Base-by-base conservation (phyloP, 1,140 invertebrate species). In the Drusus annulatus region DNA sequence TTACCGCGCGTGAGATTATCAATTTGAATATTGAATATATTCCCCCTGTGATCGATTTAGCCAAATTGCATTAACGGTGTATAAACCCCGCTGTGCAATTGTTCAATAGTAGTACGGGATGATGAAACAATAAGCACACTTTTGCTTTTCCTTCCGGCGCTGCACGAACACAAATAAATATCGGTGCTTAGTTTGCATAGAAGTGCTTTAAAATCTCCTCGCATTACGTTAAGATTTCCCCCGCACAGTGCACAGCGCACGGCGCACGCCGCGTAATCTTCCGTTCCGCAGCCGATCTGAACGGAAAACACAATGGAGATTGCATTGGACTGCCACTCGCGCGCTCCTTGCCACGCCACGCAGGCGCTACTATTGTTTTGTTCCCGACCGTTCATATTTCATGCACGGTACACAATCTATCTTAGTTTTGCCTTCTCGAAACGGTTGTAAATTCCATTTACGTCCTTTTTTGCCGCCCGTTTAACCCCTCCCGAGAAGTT, bases 401-500 rank as follows among this genome's bases (percentile, higher is more conserved):
- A 80, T 83, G 79, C 79, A 83, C 81, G 79, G 79, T 76, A 78
- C 76, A 76, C 76, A 76, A 83, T 83, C 81, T 80, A 80, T 83
- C 81, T 83, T 80, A 76, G 81, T 83, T 83, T 63, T 83, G 62
- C 81, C 76, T 80, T 76, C 76, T 80, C 62, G 81, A 80, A 80
- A 71, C 76, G 81, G 79, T 83, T 83, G 81, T 83, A 83, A 83
- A 83, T 83, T 83, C 79, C 81, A 78, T 83, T 83, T 83, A 80
- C 80, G 81, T 83, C 81, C 79, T 80, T 78, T 79, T 82, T 83
- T 82, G 58, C 68, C 77, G 15, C 56, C 21, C 2, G 58, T 76
- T 65, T 31, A 74, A 75, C 52, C 71, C 73, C 62, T 58, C 73
- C 58, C 58, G 52, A 25, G 17, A 68, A 45, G 58, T 23, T 16